Base-by-base conservation (phyloP, 2,113 vertebrate genomes). In the Oncorhynchus clarkii region DNA sequence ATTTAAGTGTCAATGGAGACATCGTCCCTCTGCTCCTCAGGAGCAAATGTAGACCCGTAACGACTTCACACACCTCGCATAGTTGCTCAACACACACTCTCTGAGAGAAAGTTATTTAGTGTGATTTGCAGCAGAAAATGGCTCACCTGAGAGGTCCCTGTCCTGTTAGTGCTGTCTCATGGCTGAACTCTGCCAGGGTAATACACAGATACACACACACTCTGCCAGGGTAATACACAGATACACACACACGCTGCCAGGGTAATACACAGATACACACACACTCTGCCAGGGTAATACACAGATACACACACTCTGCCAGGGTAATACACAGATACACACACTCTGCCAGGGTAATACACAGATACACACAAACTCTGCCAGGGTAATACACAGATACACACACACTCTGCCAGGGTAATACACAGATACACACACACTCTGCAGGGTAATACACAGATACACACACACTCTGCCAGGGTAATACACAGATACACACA, bases 91-190 rank as follows among this genome's bases (percentile, higher is more conserved):
- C 72, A 73, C 66, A 73, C 74, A 79, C 74, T 54, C 68, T 79
- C 64, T 66, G 65, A 78, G 75, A 24, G 60, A 66, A 18, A n/a
- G 6, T 59, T 51, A 20, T 79, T 70, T 24, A 27, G 77, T 85
- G 87, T 86, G 89, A 89, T 91, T 89, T 86, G 87, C 88, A 91
- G 89, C 71, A 87, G 86, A 78, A 81, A 91, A 89, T 90, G 87
- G 78, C 89, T 75, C 88, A 90, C 87, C 78, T 87, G 88, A 92
- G 89, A 89, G 82, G 88, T 88, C 80, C 81, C 72, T 83, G 80
- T 86, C 84, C 89, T 89, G 89, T 92, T 93, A 91, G 86, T 73
- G n/a, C 75, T 78, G 82, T 87, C 89, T 89, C 74, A 76, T 51
- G 75, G 77, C 82, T 80, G 85, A 85, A 85, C 78, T 89, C 80